Evolutionary conservation across 2,888 invertebrate genomes (phyloP).

Genomic region (Perizoma flavofasciatum): DNA sequence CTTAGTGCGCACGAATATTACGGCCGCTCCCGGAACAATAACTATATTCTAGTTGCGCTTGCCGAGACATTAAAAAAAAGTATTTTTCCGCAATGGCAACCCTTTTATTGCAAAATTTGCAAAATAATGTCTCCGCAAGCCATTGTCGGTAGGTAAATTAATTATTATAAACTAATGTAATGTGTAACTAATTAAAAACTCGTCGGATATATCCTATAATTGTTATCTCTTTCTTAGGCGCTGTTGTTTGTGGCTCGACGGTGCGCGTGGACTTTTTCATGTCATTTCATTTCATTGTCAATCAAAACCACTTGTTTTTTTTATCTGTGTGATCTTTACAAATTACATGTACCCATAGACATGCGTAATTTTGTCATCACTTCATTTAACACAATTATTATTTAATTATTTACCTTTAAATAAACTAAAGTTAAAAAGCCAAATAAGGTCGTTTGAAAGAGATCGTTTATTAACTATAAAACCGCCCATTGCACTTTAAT

Average conservation of each 20-base stretch:
- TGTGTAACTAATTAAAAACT: constrained; percentile 65
- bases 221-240: constrained; percentile 84
- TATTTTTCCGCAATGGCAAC: constrained; percentile 30
- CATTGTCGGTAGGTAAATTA: constrained; percentile 56
- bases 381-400: too few relatives aligned
- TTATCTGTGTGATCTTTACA: too few relatives aligned
- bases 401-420: too few relatives aligned
- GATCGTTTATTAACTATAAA: too few relatives aligned
- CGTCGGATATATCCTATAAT: constrained; percentile 77
- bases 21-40: constrained; percentile 68
- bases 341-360: too few relatives aligned
- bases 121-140: constrained; percentile 60
- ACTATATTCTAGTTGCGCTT: constrained; percentile 58
- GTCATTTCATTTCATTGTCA: constrained; percentile 8
- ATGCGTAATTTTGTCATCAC: too few relatives aligned
- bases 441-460: too few relatives aligned
- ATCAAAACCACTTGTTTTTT: too few relatives aligned
- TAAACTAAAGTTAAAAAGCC: too few relatives aligned
- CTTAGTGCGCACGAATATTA: constrained; percentile 43
- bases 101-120: constrained; percentile 10
- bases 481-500: too few relatives aligned
- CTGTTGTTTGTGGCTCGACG: constrained; percentile 75
- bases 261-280: constrained; percentile 52
- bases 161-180: constrained; percentile 61
- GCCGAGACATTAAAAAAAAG: constrained; percentile 55